Conservation (phyloP, 2,888 invertebrate genomes). For the Chloromyia formosa region DNA sequence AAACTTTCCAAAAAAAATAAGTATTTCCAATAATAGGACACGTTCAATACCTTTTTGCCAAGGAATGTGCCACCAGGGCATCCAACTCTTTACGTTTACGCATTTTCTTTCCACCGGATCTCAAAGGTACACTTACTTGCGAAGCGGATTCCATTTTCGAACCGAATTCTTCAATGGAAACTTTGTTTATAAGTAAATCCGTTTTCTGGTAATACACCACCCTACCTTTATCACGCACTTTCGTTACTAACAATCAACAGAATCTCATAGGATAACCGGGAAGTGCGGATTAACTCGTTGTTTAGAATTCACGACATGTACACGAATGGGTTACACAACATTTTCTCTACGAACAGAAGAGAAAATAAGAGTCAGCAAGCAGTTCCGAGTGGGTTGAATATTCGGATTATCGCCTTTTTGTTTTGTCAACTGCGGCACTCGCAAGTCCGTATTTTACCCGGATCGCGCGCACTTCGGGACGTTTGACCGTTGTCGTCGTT, state of each 20-base stretch:
- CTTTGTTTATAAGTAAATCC: neutral
- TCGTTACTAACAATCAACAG: too few species aligned
- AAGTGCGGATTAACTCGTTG: conserved; percentile 18
- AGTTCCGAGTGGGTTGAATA: too few species aligned
- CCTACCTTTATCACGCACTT: too few species aligned
- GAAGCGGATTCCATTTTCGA: conserved; percentile 68
- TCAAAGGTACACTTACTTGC: conserved; percentile 72
- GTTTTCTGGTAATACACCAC: too few species aligned
- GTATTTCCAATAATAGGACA: too few species aligned
- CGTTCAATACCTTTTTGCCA: conserved; percentile 59
- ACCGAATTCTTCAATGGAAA: neutral
- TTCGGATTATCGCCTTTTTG: too few species aligned
- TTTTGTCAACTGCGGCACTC: too few species aligned
- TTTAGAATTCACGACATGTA: conserved; percentile 31
- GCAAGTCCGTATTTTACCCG: too few species aligned
- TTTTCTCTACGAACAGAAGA: neutral
- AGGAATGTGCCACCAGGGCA: conserved; percentile 71
- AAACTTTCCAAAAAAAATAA: conserved; percentile 1
- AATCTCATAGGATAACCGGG: too few species aligned
- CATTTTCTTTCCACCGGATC: conserved; percentile 74
- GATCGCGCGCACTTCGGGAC: neutral
- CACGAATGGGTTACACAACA: conserved; percentile 33
- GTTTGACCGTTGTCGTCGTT: too few species aligned
- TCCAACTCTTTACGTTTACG: conserved; percentile 79
- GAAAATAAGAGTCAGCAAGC: too few species aligned